Percentiles rank a stretch among this genome's conserved stretches.
These are phyloP conservation scores for Phymastichus coffea DNA, from an alignment of 1,140 invertebrate species.

Conservation along the genomic window DNA sequence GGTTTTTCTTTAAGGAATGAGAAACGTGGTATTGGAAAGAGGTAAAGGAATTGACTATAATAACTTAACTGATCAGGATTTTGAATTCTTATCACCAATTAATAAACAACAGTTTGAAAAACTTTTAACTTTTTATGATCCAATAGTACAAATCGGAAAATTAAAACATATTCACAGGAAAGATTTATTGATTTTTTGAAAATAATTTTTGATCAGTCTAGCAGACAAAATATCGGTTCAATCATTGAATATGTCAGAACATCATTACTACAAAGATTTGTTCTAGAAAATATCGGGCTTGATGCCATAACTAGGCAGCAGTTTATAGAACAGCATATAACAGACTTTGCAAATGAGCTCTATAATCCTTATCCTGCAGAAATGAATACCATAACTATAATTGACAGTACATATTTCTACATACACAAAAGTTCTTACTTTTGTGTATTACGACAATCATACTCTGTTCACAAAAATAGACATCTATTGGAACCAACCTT, in stretches of 20 bases:
- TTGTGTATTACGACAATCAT: too few species aligned
- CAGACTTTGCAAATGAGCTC: background rate
- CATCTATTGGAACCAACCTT: constrained; percentile 16
- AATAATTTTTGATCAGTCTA: constrained; percentile 20
- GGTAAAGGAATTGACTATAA: background rate
- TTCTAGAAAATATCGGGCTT: background rate
- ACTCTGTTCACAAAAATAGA: constrained; percentile 15
- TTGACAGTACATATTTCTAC: constrained; percentile 11
- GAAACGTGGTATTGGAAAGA: background rate
- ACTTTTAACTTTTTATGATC: constrained; percentile 10
- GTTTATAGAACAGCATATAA: constrained; percentile 1
- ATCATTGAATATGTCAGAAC: too few species aligned
- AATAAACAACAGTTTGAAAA: too few species aligned
- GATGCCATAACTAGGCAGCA: background rate
- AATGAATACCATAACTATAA: constrained; percentile 6
- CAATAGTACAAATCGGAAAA: background rate
- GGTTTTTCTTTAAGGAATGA: too few species aligned
- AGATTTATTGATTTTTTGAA: constrained; percentile 14
- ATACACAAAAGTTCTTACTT: constrained; percentile 15
- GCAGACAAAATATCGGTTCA: too few species aligned
- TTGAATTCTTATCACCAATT: constrained; percentile 3
- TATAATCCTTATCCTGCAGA: constrained; percentile 13
- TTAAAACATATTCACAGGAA: constrained; percentile 3
- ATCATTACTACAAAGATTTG: too few species aligned
- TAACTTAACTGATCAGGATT: background rate